Percentiles rank a stretch among this genome's conserved stretches.
phyloP scores from a whole-genome alignment of 2,888 invertebrate species.

The Temnothorax ravouxi region DNA sequence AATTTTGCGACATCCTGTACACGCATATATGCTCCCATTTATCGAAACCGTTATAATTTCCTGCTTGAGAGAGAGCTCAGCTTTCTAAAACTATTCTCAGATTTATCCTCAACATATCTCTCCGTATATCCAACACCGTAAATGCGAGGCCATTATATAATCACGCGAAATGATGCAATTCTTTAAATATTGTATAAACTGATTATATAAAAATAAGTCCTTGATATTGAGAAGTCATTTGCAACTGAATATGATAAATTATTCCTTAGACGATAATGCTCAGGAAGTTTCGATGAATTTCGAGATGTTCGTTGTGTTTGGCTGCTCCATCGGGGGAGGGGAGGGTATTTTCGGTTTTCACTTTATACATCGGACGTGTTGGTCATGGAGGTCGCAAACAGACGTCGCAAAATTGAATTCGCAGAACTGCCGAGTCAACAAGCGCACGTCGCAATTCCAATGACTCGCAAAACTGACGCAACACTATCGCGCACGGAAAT shows the following conservation, averaged over 20 bases:
- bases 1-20: not conserved
- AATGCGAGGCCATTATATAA: not conserved
- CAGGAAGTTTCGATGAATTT: not conserved
- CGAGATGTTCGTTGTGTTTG: not conserved
- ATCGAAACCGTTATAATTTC: not conserved
- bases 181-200: not conserved
- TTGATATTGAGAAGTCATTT: not conserved
- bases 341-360: not conserved
- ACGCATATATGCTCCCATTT: not conserved
- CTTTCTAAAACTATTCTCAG: not conserved
- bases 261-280: not conserved
- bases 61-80: not conserved
- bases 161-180: not conserved
- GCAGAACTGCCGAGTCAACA: not conserved
- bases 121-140: not conserved
- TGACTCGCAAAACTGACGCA: not conserved
- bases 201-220: not conserved
- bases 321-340: not conserved
- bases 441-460: not conserved
- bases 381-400: not conserved
- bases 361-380: not conserved
- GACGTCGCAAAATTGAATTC: slow-evolving; percentile 4
- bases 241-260: not conserved
- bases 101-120: not conserved
- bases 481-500: not conserved